Base-by-base conservation (phyloP, 2,888 invertebrate species). In the Phortica okadai region DNA sequence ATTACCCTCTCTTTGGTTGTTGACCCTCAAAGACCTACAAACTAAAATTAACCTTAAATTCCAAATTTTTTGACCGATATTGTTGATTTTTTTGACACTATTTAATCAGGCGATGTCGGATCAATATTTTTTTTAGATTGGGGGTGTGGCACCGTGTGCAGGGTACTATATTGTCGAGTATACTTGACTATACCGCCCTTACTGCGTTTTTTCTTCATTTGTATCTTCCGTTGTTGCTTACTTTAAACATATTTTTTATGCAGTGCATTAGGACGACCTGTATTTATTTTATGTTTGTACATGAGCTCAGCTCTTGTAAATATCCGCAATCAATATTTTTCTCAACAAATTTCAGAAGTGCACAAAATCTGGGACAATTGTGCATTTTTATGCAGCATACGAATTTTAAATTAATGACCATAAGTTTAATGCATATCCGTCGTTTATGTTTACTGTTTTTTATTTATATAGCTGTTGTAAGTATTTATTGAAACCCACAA, bases 401-500 rank as follows among this genome's bases (percentile, higher is more conserved):
- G 50, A 11, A 70, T 21, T 70, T 50, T 70, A 2, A 70, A 25
- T 70, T 70, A 70, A 70, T 50, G 69, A 11, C 16, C 70, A 11
- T 16, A 70, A 54, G 70, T 25, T 70, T 70, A 70, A 70, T 70
- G 70, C 54, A 70, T 54, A 54, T 70, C 70, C 70, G 50, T 67
- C n/a, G 44, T 67, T 67, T 44, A 50, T 50, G 1, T 21, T 14
- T 2, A 50, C 10, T 50, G 59, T 10, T 59, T 59, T 59, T 3
- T 1, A n/a, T 21, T 16, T 59, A 25, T 21, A 10, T 59, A n/a
- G 11, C 8, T n/a, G 25, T 59, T 59, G 16, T 16, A 59, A 54
- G 10, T 54, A 54, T 54, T 3, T 7, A 54, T 54, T 6, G 10
- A 54, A 14, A 54, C 54, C n/a, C 54, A 54, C 10, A 3, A 54